Conservation (phyloP, 1,140 invertebrate genomes). For the Aphaenogaster floridana region DNA sequence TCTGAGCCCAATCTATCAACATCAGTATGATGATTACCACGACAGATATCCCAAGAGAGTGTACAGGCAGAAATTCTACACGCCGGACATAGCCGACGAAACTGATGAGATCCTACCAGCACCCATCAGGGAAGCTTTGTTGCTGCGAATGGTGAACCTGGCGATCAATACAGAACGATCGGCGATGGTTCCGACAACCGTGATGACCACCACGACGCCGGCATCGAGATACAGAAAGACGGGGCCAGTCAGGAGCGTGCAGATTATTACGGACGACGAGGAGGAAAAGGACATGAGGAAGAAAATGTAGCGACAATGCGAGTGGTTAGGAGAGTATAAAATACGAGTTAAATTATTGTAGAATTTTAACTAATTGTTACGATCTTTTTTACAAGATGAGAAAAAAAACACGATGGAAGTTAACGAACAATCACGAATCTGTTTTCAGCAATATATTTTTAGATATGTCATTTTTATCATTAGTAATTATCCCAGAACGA, state of each 20-base stretch:
- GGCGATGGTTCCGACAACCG: conserved; percentile 77
- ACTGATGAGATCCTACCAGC: conserved; percentile 89
- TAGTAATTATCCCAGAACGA: conserved; percentile 26
- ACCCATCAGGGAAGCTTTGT: conserved; percentile 89
- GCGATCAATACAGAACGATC: conserved; percentile 90
- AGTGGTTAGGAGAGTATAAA: conserved; percentile 17
- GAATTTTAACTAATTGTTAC: conserved; percentile 29
- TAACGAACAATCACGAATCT: not conserved
- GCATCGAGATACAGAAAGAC: conserved; percentile 81
- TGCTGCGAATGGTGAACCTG: conserved; percentile 90
- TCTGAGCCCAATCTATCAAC: conserved; percentile 82
- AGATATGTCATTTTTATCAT: not conserved
- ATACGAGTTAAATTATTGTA: conserved; percentile 47
- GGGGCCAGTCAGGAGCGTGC: conserved; percentile 83
- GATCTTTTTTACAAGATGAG: not conserved
- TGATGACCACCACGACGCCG: conserved; percentile 76
- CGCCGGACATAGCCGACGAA: conserved; percentile 80
- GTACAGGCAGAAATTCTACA: conserved; percentile 84
- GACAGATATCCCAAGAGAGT: conserved; percentile 84
- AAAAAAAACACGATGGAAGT: not conserved
- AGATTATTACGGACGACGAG: conserved; percentile 82
- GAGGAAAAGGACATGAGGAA: conserved; percentile 82
- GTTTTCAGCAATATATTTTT: conserved; percentile 10
- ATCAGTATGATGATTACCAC: conserved; percentile 87
- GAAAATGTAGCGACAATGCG: conserved; percentile 76